Base-by-base conservation (phyloP, 1,140 invertebrate genomes). In the Drosophila simulans region DNA sequence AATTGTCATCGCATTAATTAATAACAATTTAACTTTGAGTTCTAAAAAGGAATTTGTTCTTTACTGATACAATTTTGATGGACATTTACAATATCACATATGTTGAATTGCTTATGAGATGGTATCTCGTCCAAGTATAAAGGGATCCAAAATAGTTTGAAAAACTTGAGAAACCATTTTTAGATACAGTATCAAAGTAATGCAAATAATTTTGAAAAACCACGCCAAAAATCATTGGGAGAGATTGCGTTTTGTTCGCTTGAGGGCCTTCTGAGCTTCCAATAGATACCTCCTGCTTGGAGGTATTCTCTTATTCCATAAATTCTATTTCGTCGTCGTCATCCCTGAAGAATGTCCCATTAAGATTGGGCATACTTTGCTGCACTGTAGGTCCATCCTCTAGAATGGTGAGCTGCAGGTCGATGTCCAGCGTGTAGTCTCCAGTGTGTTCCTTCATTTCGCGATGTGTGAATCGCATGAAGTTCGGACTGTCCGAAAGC, bases 391-490 rank as follows among this genome's bases (percentile, higher is more conserved):
- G 17, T 17, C 17, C 17, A 35, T 17, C 40, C 12, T 51, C 48
- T 2, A 11, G 20, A 7, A 71, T 55, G 13, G 31, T 37, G 12
- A 71, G 22, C n/a, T 64, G 15, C 39, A 71, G n/a, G 2, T 56
- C 27, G 11, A 71, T 31, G 25, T 45, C 43, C 43, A 35, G 15
- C 0, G 43, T 34, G 15, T 56, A 71, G 22, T 71, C 17, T 0
- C 5, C n/a, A 0, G 59, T 71, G 11, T 64, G 31, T 4, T 55
- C 22, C 51, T 71, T 71, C 59, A 71, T 63, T 1, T 71, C 68
- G 22, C 45, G 17, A 17, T 71, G 68, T 2, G 59, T 71, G 25
- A 71, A 46, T 3, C 68, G 59, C 68, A 71, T 49, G 5, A 45
- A 64, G 3, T 42, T 15, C 8, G 27, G 52, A 8, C 22, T 53